Conservation (phyloP, 2,888 invertebrate genomes). For the Drosophila mettleri region DNA sequence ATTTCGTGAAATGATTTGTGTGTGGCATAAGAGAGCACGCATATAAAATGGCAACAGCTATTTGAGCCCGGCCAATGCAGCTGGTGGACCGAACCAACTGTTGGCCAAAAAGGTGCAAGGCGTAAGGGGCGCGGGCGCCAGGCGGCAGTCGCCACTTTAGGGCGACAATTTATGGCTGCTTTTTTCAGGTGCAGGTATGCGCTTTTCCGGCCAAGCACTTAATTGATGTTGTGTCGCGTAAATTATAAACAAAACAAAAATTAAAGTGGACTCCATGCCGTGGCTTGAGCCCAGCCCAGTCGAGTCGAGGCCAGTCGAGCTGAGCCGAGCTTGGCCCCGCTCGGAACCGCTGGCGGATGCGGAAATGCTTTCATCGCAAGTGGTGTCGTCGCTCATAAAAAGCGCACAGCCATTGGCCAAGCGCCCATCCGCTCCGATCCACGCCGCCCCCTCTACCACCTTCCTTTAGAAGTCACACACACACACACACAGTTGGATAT, state of each 20-base stretch:
- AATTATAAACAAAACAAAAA: constrained; percentile 83
- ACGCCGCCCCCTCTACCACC: too few relatives aligned
- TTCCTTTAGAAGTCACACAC: constrained; percentile 4
- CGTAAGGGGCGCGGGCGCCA: constrained; percentile 2
- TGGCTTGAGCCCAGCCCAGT: neutral
- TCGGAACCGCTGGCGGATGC: constrained; percentile 69
- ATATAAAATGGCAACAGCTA: constrained; percentile 70
- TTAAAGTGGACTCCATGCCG: constrained; percentile 79
- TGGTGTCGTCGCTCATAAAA: constrained; percentile 78
- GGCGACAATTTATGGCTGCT: constrained; percentile 75
- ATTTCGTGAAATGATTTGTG: constrained; percentile 72
- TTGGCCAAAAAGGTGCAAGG: constrained; percentile 27
- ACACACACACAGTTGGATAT: constrained; percentile 19
- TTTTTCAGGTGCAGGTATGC: constrained; percentile 83
- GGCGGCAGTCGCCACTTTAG: constrained; percentile 71
- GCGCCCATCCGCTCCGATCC: neutral
- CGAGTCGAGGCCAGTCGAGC: constrained; percentile 6
- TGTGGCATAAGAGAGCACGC: constrained; percentile 60
- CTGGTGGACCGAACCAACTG: constrained; percentile 46
- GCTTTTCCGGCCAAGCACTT: constrained; percentile 83
- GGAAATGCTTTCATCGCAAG: constrained; percentile 82
- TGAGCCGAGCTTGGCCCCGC: neutral
- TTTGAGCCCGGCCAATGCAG: constrained; percentile 65
- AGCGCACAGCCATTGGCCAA: constrained; percentile 47
- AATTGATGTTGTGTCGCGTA: constrained; percentile 85